Percentiles rank a stretch among this genome's conserved stretches.
Conservation (phyloP, 2,797 vertebrate species). For the Poeciliopsis gracilis region DNA sequence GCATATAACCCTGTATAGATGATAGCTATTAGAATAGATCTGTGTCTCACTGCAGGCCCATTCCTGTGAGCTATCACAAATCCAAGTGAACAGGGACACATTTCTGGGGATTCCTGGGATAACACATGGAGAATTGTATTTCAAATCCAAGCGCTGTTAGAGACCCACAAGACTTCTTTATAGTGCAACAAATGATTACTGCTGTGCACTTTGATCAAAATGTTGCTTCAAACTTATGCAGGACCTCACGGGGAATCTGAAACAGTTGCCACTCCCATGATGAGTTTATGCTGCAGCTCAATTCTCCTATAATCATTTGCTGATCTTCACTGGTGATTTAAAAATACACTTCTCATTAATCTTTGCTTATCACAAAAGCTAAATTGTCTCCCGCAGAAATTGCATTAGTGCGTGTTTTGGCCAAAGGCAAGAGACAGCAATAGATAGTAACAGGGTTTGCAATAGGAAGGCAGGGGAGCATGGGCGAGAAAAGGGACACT, state of each 20-base stretch:
- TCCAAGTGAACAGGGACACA: not conserved
- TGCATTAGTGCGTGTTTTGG: constrained; percentile 59
- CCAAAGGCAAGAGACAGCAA: constrained; percentile 60
- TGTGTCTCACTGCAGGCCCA: constrained; percentile 6
- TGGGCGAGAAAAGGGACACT: constrained; percentile 28
- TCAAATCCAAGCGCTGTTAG: constrained; percentile 1
- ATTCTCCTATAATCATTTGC: constrained; percentile 59
- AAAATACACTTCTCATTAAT: constrained; percentile 66
- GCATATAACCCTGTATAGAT: constrained; percentile 12
- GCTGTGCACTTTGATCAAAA: constrained; percentile 31
- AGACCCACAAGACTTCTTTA: constrained; percentile 28
- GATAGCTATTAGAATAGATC: constrained; percentile 8
- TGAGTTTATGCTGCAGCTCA: constrained; percentile 51
- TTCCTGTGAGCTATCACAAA: constrained; percentile 18
- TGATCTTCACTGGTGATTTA: constrained; percentile 64
- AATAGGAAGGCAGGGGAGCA: constrained; percentile 40
- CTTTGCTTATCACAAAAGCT: constrained; percentile 62
- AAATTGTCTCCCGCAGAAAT: constrained; percentile 61
- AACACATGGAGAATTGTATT: constrained; percentile 9
- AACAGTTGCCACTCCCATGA: constrained; percentile 42
- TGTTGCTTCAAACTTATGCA: constrained; percentile 34
- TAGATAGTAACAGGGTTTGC: constrained; percentile 66
- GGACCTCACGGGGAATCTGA: constrained; percentile 18
- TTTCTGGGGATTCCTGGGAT: constrained; percentile 17
- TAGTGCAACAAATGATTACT: constrained; percentile 12